Percentiles rank a stretch among this genome's conserved stretches.
Conservation (phyloP, 1,140 invertebrate genomes). For the Lepeophtheirus salmonis region DNA sequence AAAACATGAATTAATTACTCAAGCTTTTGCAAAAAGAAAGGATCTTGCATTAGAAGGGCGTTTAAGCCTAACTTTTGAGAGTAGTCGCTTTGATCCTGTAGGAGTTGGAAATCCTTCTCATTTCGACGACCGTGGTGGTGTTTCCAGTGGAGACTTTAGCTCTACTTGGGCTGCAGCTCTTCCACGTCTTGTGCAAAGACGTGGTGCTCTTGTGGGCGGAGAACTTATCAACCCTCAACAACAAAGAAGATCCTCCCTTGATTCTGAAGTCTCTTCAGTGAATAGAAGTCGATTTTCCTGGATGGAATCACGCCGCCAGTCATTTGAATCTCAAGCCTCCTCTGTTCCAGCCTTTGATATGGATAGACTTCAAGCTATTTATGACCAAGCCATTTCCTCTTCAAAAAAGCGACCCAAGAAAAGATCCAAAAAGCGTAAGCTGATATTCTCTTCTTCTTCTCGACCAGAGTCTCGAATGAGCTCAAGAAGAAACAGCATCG, state of each 20-base stretch:
- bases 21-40: constrained; percentile 11
- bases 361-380: neutral
- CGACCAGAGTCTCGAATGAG: neutral
- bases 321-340: constrained; percentile 4
- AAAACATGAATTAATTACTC: constrained; percentile 13
- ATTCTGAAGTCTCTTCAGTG: constrained; percentile 11
- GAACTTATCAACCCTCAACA: neutral
- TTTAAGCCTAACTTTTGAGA: constrained; percentile 10
- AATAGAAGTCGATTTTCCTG: neutral
- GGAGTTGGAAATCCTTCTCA: neutral
- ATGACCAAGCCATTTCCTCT: constrained; percentile 3
- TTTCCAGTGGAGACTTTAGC: constrained; percentile 1
- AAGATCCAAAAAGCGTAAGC: neutral
- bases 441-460: neutral
- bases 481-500: neutral
- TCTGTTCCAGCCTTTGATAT: neutral
- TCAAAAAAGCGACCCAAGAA: neutral
- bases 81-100: constrained; percentile 13
- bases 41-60: neutral
- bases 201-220: neutral
- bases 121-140: neutral
- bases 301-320: neutral
- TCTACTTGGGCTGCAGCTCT: neutral
- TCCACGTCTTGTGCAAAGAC: constrained; percentile 3
- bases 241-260: neutral